phyloP scores from a whole-genome alignment of 2,888 invertebrate species.

The Bedellia somnulentella region DNA sequence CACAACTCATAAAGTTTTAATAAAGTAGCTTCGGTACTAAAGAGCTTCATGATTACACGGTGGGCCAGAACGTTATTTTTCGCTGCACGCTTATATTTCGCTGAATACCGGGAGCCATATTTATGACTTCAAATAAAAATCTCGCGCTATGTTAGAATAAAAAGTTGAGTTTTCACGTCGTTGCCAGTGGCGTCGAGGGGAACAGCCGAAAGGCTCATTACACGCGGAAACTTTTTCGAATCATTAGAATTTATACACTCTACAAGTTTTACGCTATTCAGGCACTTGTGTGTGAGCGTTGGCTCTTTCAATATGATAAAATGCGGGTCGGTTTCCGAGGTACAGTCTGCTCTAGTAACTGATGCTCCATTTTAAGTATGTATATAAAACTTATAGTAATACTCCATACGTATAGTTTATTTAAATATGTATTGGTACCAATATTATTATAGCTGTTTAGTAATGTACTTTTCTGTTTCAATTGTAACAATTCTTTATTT shows the following conservation, averaged over 20 bases:
- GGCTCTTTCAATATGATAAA: no score
- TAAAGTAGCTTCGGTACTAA: neutral
- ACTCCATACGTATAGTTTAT: no score
- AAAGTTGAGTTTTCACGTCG: slow-evolving; percentile 19
- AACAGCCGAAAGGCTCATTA: slow-evolving; percentile 29
- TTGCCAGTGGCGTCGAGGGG: slow-evolving; percentile 15
- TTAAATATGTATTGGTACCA: no score
- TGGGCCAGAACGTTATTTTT: neutral
- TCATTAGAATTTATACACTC: slow-evolving; percentile 43
- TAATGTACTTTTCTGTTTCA: no score
- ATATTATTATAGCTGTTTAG: no score
- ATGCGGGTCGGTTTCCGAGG: no score
- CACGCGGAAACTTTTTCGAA: slow-evolving; percentile 31
- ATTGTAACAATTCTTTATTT: no score
- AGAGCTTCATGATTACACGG: neutral
- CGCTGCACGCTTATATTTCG: no score
- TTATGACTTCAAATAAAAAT: slow-evolving; percentile 12
- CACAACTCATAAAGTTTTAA: slow-evolving; percentile 2
- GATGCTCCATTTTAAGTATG: no score
- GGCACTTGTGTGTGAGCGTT: slow-evolving; percentile 2
- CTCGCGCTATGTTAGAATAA: slow-evolving; percentile 2
- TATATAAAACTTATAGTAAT: no score
- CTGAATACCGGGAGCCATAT: no score
- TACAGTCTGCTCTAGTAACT: no score
- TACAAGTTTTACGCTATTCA: slow-evolving; percentile 18